A percentile compares a stretch with the other conserved stretches of the same genome.
Evolutionary conservation across 1,140 invertebrate species (phyloP).

Genomic region (Probaryconus sp.): DNA sequence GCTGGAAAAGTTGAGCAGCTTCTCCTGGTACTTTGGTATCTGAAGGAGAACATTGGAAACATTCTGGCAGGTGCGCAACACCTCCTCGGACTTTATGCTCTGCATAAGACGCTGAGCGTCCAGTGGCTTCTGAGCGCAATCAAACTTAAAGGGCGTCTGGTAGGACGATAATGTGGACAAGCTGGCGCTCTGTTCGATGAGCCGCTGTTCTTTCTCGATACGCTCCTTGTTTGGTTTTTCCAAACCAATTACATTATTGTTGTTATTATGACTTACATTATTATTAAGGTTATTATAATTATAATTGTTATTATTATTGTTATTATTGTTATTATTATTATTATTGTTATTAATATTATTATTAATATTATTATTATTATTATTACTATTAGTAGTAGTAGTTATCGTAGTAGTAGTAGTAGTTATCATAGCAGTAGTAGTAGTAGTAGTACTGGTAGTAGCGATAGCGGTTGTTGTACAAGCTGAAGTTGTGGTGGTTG

Average conservation of each 20-base stretch:
- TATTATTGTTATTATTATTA: slow-evolving; percentile 7
- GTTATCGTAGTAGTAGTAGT: slow-evolving; percentile 8
- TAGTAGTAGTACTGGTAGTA: slow-evolving; percentile 4
- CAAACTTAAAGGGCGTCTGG: slow-evolving; percentile 68
- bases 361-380: slow-evolving; percentile 47
- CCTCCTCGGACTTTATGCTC: slow-evolving; percentile 72
- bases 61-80: slow-evolving; percentile 74
- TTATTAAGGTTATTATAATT: slow-evolving; percentile 35
- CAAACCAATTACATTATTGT: slow-evolving; percentile 19
- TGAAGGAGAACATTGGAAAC: slow-evolving; percentile 73
- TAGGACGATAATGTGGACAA: slow-evolving; percentile 64
- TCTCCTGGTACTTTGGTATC: slow-evolving; percentile 75
- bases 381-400: slow-evolving; percentile 6
- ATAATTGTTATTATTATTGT: neutral
- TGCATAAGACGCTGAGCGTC: slow-evolving; percentile 67
- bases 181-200: slow-evolving; percentile 55
- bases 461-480: neutral
- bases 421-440: neutral
- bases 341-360: slow-evolving; percentile 35
- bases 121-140: slow-evolving; percentile 61
- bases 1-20: slow-evolving; percentile 71
- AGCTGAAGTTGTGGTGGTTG: neutral
- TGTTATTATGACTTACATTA: slow-evolving; percentile 20
- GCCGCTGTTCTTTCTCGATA: slow-evolving; percentile 53
- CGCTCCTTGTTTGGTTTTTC: slow-evolving; percentile 22